Evolutionary conservation across 1,140 invertebrate genomes (phyloP).

Genomic region (Diabrotica virgifera): DNA sequence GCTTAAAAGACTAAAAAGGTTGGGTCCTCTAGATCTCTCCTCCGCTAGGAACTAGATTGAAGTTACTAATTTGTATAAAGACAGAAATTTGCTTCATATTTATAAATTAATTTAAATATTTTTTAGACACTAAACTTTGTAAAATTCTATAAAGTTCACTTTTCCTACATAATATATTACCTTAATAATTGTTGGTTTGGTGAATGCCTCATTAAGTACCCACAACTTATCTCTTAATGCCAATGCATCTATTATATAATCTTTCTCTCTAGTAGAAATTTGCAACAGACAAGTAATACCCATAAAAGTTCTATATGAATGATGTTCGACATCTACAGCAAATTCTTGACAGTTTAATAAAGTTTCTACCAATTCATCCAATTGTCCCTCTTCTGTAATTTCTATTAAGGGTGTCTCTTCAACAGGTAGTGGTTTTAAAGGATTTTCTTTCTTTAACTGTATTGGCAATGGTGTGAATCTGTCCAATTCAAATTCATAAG

Average conservation of each 20-base stretch:
- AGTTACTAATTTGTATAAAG: no score
- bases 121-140: no score
- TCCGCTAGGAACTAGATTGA: no score
- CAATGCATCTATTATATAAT: conserved; percentile 92
- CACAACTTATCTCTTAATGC: conserved; percentile 77
- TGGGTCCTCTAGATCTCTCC: no score
- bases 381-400: conserved; percentile 63
- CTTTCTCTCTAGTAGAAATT: conserved; percentile 81
- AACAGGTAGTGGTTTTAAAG: conserved; percentile 51
- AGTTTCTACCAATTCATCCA: conserved; percentile 65
- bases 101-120: no score
- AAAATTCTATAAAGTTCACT: no score
- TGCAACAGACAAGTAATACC: conserved; percentile 93
- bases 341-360: conserved; percentile 68
- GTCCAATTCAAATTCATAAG: conserved; percentile 85
- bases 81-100: no score
- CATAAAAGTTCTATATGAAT: conserved; percentile 77
- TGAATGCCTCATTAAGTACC: conserved; percentile 87
- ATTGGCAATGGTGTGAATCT: conserved; percentile 56
- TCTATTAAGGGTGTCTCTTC: conserved; percentile 65
- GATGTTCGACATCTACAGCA: conserved; percentile 87
- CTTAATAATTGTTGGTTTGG: conserved; percentile 87
- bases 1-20: no score
- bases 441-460: conserved; percentile 50
- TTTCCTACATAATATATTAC: conserved; percentile 51